Conservation (phyloP, 2,113 vertebrate species). For the Myrmophylax atrothorax region DNA sequence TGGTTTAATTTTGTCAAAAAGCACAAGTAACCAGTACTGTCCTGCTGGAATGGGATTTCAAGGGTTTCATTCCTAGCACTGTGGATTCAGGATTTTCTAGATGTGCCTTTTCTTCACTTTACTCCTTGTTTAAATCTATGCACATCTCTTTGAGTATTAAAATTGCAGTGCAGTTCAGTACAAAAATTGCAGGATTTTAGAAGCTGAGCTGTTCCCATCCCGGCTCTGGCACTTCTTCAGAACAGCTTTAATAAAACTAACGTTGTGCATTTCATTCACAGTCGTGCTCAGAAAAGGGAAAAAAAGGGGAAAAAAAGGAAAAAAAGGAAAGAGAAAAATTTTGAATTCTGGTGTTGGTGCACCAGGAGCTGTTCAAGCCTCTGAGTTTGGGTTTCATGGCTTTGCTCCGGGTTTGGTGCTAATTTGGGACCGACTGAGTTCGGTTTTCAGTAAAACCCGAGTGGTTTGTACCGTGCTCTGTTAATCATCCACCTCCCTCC, state of each 20-base stretch:
- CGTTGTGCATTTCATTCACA: neutral
- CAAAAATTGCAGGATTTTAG: neutral
- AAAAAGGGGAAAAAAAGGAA: too few species aligned
- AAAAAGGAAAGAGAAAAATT: neutral
- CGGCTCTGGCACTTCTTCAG: neutral
- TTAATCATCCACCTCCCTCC: slow-evolving; percentile 21
- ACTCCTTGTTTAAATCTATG: neutral
- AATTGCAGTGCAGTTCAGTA: neutral
- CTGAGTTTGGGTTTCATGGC: neutral
- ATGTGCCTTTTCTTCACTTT: neutral
- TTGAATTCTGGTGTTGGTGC: neutral
- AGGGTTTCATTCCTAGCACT: neutral
- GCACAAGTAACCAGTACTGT: neutral
- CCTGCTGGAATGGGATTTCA: neutral
- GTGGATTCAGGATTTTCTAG: neutral
- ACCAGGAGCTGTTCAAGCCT: neutral
- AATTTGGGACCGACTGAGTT: neutral
- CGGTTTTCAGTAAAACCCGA: neutral
- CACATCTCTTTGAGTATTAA: neutral
- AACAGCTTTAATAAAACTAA: neutral
- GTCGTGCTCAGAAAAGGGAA: neutral
- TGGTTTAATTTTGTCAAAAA: neutral
- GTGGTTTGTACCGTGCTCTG: neutral
- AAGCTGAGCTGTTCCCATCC: neutral
- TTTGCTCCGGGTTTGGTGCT: neutral